Conservation (phyloP, 2,113 vertebrate genomes). For the Oryzias javanicus region DNA sequence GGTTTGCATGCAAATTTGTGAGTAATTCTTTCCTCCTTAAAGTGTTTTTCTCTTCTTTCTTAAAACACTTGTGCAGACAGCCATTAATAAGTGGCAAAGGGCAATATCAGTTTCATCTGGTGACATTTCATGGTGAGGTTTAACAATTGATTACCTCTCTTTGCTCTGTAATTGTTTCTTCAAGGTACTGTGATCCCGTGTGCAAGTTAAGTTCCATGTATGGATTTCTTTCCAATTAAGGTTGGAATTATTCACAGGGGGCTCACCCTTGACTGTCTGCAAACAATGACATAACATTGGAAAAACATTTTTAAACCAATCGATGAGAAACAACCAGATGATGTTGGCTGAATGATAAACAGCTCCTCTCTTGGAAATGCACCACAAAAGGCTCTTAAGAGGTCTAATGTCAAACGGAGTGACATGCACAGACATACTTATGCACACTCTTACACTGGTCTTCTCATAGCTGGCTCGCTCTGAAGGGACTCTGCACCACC, state of each 20-base stretch:
- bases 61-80: constrained; percentile 33
- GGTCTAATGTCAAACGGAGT: constrained; percentile 44
- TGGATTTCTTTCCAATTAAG: constrained; percentile 76
- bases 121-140: constrained; percentile 64
- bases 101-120: constrained; percentile 59
- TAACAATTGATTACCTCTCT: constrained; percentile 67
- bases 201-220: constrained; percentile 63
- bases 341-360: constrained; percentile 69
- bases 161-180: constrained; percentile 74
- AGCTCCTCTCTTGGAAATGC: constrained; percentile 44
- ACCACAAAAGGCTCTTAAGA: constrained; percentile 49
- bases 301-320: constrained; percentile 76
- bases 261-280: constrained; percentile 64
- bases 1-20: constrained; percentile 1
- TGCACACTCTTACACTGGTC: constrained; percentile 9
- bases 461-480: constrained; percentile 27
- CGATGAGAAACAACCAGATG: constrained; percentile 70
- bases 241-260: constrained; percentile 72
- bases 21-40: neutral
- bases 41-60: constrained; percentile 14
- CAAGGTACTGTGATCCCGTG: constrained; percentile 57
- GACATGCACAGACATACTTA: constrained; percentile 18
- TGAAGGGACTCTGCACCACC: constrained; percentile 36
- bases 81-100: constrained; percentile 45
- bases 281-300: constrained; percentile 78